Conservation (phyloP, 2,888 invertebrate species). For the Lasioglossum calceatum region DNA sequence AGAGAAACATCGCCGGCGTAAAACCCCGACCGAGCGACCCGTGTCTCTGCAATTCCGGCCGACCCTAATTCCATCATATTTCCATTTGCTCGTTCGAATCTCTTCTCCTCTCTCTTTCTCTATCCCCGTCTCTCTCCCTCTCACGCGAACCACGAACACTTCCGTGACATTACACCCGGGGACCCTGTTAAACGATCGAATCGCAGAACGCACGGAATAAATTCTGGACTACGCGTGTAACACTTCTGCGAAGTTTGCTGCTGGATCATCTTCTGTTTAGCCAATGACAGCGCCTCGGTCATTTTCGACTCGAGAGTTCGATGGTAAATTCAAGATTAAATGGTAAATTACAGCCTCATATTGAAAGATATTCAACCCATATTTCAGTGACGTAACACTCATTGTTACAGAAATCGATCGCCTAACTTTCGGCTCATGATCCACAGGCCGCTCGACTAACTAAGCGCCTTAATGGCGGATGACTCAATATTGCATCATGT, state of each 20-base stretch:
- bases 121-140: background rate
- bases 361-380: background rate
- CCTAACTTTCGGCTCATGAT: background rate
- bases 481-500: background rate
- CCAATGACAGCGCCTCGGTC: background rate
- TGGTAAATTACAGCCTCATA: background rate
- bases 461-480: constrained; percentile 1
- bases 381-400: background rate
- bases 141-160: background rate
- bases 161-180: background rate
- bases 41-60: constrained; percentile 24
- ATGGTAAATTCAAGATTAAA: background rate
- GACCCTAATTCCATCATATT: constrained; percentile 50
- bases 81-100: constrained; percentile 23
- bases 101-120: constrained; percentile 8
- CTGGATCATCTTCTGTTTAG: background rate
- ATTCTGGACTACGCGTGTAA: background rate
- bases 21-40: constrained; percentile 24
- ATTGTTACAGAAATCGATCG: background rate
- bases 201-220: background rate
- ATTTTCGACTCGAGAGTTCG: background rate
- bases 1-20: constrained; percentile 33
- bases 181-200: background rate
- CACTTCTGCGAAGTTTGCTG: background rate
- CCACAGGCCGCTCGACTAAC: background rate